Evolutionary conservation across 2,797 vertebrate genomes (phyloP).

Genomic region (Acanthis flammea): DNA sequence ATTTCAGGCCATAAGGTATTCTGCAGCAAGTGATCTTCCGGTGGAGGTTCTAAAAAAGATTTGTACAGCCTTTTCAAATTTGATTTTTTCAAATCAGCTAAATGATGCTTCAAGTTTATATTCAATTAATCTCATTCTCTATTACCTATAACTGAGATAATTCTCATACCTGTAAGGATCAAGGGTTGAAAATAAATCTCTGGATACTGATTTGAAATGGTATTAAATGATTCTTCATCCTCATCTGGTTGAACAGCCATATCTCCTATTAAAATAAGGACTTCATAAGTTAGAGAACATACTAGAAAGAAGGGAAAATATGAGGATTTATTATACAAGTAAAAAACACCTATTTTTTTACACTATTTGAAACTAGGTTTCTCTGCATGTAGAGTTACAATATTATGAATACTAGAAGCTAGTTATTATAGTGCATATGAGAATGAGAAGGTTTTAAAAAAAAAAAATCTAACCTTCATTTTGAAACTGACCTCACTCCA

Average conservation of each 20-base stretch:
- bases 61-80: not conserved
- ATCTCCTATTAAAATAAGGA: constrained; percentile 80
- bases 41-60: constrained; percentile 86
- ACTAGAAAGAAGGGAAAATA: not conserved
- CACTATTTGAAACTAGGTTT: not conserved
- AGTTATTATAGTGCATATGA: not conserved
- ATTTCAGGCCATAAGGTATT: constrained; percentile 98
- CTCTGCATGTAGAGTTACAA: not conserved
- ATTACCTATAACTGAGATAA: not conserved
- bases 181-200: constrained; percentile 89
- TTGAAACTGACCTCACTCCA: not conserved
- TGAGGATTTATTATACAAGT: not conserved
- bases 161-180: constrained; percentile 84
- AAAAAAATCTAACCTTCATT: not conserved
- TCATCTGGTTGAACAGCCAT: constrained; percentile 62
- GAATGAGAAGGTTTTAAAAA: not conserved
- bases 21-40: constrained; percentile 95
- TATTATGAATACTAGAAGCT: not conserved
- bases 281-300: not conserved
- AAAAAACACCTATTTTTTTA: not conserved
- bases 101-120: not conserved
- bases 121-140: not conserved
- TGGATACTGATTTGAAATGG: constrained; percentile 84
- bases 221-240: constrained; percentile 76
- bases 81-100: not conserved